Conservation (phyloP, 1,140 invertebrate species). For the Aphis craccivora region DNA sequence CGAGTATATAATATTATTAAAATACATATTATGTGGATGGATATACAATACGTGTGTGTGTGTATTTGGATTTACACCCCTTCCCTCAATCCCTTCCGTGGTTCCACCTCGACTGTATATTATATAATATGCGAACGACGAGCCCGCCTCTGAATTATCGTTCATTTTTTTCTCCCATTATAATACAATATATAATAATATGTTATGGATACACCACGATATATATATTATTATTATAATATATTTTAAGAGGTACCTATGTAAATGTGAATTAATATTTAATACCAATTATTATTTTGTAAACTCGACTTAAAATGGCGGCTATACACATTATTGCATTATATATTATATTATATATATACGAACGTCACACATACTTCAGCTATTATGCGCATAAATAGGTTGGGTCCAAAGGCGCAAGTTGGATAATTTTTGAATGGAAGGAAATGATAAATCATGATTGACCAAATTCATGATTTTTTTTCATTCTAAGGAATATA, state of each 20-base stretch:
- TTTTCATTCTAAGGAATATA: background rate
- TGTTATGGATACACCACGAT: background rate
- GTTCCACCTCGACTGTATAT: background rate
- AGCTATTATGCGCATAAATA: background rate
- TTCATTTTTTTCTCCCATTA: background rate
- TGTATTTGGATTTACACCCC: background rate
- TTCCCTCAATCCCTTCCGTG: background rate
- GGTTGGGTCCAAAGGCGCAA: background rate
- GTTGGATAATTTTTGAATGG: background rate
- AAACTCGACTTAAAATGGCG: conserved; percentile 41
- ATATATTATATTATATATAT: too few relatives aligned
- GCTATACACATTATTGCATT: too few relatives aligned
- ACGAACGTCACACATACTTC: background rate
- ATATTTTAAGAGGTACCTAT: background rate
- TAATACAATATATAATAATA: background rate
- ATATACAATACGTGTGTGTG: background rate
- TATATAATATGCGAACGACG: background rate
- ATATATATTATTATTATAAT: background rate
- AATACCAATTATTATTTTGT: background rate
- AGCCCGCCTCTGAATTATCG: background rate
- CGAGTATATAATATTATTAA: background rate
- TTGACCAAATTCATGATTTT: background rate
- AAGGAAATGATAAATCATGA: background rate
- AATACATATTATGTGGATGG: background rate
- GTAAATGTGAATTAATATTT: background rate